Conservation (phyloP, 2,113 vertebrate species). For the Toxostoma redivivum region DNA sequence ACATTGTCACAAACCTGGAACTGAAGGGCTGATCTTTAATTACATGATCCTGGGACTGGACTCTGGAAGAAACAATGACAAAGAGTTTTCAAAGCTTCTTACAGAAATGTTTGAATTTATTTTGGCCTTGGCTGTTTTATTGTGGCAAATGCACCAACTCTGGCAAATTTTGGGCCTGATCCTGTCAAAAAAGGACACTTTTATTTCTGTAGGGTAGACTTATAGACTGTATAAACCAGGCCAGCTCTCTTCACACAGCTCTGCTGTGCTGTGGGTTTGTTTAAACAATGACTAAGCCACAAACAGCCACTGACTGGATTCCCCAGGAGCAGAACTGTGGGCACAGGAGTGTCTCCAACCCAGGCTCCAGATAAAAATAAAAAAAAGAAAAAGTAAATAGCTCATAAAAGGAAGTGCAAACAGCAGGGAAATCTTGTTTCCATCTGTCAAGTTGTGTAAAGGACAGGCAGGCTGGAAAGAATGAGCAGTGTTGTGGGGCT, state of each 20-base stretch:
- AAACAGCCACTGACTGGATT: not conserved
- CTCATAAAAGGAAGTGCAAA: constrained; percentile 18
- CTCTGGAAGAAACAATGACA: not conserved
- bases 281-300: not conserved
- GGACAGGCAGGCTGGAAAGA: not conserved
- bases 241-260: not conserved
- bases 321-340: not conserved
- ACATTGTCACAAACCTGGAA: not conserved
- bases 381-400: not conserved
- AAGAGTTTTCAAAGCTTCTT: not conserved
- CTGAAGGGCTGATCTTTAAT: not conserved
- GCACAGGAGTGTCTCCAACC: not conserved
- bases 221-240: not conserved
- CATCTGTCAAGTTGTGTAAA: not conserved
- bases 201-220: not conserved
- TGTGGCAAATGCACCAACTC: not conserved
- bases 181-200: not conserved
- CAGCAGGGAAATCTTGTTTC: not conserved
- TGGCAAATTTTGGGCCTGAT: not conserved
- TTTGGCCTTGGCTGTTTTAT: not conserved
- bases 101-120: not conserved
- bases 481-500: not conserved
- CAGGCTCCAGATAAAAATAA: not conserved
- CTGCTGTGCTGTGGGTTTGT: not conserved
- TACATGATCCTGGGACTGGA: accelerated